Evolutionary conservation across 2,797 vertebrate genomes (phyloP), one percentile per base, ranked within the genome.

Genomic region (Cryptoblepharus egeriae): DNA sequence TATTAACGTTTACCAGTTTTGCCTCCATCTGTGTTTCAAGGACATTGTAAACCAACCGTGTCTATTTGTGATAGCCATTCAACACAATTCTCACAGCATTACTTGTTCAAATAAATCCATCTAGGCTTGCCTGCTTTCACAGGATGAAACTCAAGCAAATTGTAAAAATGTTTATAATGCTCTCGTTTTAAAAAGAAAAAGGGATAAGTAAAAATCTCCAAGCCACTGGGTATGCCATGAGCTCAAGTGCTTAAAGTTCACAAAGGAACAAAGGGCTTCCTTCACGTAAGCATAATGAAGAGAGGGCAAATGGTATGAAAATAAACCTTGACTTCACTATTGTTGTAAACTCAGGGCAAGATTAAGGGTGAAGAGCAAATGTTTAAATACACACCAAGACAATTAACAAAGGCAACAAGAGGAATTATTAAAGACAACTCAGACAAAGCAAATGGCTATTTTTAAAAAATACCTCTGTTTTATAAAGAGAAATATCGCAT

Each of bases 291-390:
- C 11, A 87, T 73, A 84, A 86, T 55, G 15, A 15, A n/a, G 37
- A 39, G 52, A 82, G 26, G 77, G 81, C 88, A 91, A 78, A 81
- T 81, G 60, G 37, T 28, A 85, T 67, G 69, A 81, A 81, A 81
- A 85, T 81, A 58, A 81, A 42, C 39, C 79, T 72, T 11, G 32
- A 60, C 68, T 1, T 63, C 58, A 76, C 75, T 80, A 30, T 79
- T 82, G 28, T 84, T 72, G 10, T 28, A 86, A 60, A 78, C 52
- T 45, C 63, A n/a, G 37, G 68, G 68, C 76, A 82, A 42, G 39
- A 77, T 45, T 71, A 88, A 85, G 88, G 85, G 74, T 63, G 58
- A 83, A 20, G 24, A 81, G 28, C 42, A 78, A 57, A 32, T 18
- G 20, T 63, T 80, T 39, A 88, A 49, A 65, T 83, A 58, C 24